These are phyloP conservation scores for Oncorhynchus mykiss DNA, from an alignment of 2,113 vertebrate species.

Conservation along the genomic window DNA sequence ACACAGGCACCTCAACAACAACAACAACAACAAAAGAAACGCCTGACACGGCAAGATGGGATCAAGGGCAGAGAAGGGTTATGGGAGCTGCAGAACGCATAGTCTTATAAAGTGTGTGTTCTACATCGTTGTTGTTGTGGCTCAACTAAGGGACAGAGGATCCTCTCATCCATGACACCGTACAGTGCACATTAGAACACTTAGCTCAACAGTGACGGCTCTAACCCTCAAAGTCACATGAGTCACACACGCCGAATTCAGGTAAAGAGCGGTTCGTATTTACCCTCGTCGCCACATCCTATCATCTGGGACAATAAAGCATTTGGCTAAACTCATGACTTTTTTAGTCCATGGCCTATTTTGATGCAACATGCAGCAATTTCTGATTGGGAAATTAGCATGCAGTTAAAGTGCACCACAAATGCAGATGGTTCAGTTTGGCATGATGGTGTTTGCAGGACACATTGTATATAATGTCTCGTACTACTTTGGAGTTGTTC, in stretches of 20 bases:
- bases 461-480: background rate
- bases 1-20: background rate
- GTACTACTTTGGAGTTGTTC: too few relatives aligned
- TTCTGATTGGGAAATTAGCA: background rate
- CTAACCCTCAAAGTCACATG: background rate
- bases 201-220: background rate
- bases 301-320: too few relatives aligned
- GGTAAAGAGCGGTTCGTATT: background rate
- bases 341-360: background rate
- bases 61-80: conserved; percentile 6
- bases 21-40: background rate
- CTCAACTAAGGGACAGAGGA: too few relatives aligned
- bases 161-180: too few relatives aligned
- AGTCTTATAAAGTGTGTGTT: background rate
- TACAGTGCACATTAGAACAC: background rate
- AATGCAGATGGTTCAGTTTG: background rate
- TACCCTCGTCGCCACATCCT: too few relatives aligned
- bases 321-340: too few relatives aligned
- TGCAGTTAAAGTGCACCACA: background rate
- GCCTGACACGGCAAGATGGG: background rate
- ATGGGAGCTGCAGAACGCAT: background rate
- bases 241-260: background rate
- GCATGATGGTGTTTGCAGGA: background rate
- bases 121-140: background rate
- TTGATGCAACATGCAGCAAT: background rate